A percentile compares a stretch with the other conserved stretches of the same genome.
Conservation (phyloP, 2,113 vertebrate species). For the Syrrhaptes paradoxus region DNA sequence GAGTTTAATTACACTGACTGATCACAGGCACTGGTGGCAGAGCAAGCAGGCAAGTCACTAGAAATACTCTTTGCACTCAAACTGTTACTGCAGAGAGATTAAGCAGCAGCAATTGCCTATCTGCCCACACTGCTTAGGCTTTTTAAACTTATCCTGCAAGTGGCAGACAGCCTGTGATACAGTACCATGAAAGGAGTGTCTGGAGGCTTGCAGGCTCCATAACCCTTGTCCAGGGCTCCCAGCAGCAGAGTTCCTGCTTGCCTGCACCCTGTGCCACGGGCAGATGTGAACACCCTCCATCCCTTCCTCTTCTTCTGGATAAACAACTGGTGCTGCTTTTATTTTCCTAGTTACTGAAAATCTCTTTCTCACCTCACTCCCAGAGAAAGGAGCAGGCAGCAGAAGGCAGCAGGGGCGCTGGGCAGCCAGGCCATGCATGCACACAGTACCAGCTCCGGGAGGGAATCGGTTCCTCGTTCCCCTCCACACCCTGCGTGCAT, state of each 20-base stretch:
- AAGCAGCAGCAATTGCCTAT: background rate
- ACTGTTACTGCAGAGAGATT: background rate
- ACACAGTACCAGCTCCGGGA: background rate
- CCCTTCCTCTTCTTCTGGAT: background rate
- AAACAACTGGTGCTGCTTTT: rapidly evolving
- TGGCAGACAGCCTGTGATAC: rapidly evolving
- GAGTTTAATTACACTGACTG: background rate
- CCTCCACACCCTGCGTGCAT: background rate
- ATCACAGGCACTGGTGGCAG: background rate
- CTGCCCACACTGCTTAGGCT: background rate
- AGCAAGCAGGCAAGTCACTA: background rate
- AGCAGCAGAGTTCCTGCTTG: rapidly evolving
- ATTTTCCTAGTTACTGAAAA: background rate
- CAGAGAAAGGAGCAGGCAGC: background rate
- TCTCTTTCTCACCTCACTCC: background rate
- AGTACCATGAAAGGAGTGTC: rapidly evolving
- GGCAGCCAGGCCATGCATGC: background rate
- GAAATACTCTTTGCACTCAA: background rate
- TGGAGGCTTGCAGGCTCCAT: background rate
- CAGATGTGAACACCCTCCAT: background rate
- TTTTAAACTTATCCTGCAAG: background rate
- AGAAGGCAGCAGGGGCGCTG: background rate
- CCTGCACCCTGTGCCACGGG: background rate
- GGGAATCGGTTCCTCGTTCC: background rate
- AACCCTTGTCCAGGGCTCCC: background rate